Percentiles rank a stretch among this genome's conserved stretches.
These are phyloP conservation scores for Drosophila nannoptera DNA, from an alignment of 1,140 invertebrate species.

Conservation along the genomic window DNA sequence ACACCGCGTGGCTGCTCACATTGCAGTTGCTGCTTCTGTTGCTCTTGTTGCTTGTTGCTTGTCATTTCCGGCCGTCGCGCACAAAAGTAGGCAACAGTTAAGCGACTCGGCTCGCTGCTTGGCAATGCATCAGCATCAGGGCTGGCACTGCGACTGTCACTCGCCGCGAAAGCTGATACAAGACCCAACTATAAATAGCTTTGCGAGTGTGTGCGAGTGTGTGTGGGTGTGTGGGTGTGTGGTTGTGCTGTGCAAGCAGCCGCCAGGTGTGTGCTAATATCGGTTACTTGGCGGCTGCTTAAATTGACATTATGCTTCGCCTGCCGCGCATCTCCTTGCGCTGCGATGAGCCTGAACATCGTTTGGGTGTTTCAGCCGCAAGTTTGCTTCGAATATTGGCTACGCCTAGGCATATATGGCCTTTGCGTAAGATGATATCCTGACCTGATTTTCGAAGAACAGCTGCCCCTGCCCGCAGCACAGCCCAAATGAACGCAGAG, in stretches of 20 bases:
- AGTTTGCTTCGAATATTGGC: too few species aligned
- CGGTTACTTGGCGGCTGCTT: conserved; percentile 36
- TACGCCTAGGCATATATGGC: background rate
- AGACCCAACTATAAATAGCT: conserved; percentile 39
- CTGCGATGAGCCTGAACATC: background rate
- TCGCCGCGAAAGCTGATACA: conserved; percentile 34
- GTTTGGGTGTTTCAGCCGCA: background rate
- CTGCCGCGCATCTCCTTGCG: background rate
- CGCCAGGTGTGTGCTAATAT: conserved; percentile 35
- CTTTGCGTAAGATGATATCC: too few species aligned
- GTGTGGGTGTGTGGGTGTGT: conserved; percentile 16
- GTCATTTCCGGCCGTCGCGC: conserved; percentile 64
- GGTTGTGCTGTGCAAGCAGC: conserved; percentile 11
- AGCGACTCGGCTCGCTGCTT: conserved; percentile 41
- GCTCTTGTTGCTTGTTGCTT: conserved; percentile 44
- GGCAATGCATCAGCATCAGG: conserved; percentile 71
- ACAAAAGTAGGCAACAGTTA: conserved; percentile 62
- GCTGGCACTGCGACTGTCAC: conserved; percentile 49
- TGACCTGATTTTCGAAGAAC: background rate
- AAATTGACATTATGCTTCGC: conserved; percentile 14
- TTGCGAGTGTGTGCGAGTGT: conserved; percentile 8
- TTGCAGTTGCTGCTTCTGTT: conserved; percentile 8
- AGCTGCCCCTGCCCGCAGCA: background rate
- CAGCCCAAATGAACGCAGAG: background rate
- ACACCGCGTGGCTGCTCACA: too few species aligned